Evolutionary conservation across 53 echinoderm and acorn worm species (phyloP).

Genomic region (Patiria pectinifera): DNA sequence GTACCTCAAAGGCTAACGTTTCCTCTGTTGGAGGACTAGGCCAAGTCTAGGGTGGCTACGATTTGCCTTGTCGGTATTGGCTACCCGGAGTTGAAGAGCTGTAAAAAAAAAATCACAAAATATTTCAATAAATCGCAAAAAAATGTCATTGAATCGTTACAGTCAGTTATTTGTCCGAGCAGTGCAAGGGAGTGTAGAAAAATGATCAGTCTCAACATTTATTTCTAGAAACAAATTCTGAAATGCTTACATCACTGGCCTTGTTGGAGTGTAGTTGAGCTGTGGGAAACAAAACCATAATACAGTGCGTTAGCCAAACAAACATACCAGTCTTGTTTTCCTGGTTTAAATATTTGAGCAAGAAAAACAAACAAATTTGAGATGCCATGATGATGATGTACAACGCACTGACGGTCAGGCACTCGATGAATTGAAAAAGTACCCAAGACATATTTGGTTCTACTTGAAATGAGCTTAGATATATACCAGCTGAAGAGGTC

Average conservation of each 20-base stretch:
- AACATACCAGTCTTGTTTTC: no score
- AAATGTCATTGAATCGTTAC: background rate
- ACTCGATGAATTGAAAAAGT: no score
- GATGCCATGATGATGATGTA: no score
- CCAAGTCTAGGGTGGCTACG: background rate
- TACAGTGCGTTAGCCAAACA: background rate
- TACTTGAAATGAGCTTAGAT: no score
- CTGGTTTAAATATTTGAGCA: no score
- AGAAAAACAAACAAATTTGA: no score
- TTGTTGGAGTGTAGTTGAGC: slow-evolving; percentile 74
- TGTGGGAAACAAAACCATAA: slow-evolving; percentile 3
- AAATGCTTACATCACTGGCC: slow-evolving; percentile 66
- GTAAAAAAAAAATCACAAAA: background rate
- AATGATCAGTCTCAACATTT: background rate
- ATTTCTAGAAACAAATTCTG: background rate
- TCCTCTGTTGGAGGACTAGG: background rate
- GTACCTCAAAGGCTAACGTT: no score
- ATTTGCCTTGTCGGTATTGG: slow-evolving; percentile 11
- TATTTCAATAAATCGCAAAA: background rate
- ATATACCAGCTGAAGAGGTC: no score
- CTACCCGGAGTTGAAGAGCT: slow-evolving; percentile 5
- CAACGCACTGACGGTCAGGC: no score
- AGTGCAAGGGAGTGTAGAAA: no score
- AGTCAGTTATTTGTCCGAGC: background rate
- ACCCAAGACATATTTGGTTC: no score